phyloP scores from a whole-genome alignment of 2,797 vertebrate species.

The Manis javanica region DNA sequence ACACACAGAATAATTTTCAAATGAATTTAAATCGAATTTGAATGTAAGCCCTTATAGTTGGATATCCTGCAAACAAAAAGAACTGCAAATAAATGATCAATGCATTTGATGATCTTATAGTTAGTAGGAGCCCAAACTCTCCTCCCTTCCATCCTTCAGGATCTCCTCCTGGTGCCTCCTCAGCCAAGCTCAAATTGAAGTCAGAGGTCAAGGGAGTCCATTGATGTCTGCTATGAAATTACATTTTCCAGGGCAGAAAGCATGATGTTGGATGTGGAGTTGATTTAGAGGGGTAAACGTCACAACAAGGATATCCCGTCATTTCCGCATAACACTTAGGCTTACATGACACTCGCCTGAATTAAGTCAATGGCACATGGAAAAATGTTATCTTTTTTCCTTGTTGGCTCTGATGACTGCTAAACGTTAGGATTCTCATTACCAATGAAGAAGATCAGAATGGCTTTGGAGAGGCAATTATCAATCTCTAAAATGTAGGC shows the following conservation, averaged over 20 bases:
- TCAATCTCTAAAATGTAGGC: background rate
- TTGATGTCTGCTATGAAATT: background rate
- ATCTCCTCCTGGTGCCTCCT: background rate
- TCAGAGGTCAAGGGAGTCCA: background rate
- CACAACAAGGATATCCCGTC: background rate
- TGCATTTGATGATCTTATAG: background rate
- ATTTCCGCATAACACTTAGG: background rate
- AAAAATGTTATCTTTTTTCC: background rate
- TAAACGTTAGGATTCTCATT: background rate
- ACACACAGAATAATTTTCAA: background rate
- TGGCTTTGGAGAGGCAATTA: background rate
- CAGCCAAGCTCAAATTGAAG: background rate
- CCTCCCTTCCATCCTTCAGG: background rate
- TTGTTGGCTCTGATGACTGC: background rate
- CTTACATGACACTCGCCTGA: background rate
- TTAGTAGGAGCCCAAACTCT: background rate
- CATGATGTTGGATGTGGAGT: background rate
- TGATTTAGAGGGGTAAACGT: background rate
- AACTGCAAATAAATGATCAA: background rate
- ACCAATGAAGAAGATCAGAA: background rate
- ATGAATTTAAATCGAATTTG: background rate
- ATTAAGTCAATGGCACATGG: background rate
- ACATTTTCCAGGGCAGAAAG: background rate
- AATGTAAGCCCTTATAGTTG: background rate
- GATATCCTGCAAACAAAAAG: background rate